Conservation (phyloP, 2,797 vertebrate genomes). For the Gymnothorax javanicus region DNA sequence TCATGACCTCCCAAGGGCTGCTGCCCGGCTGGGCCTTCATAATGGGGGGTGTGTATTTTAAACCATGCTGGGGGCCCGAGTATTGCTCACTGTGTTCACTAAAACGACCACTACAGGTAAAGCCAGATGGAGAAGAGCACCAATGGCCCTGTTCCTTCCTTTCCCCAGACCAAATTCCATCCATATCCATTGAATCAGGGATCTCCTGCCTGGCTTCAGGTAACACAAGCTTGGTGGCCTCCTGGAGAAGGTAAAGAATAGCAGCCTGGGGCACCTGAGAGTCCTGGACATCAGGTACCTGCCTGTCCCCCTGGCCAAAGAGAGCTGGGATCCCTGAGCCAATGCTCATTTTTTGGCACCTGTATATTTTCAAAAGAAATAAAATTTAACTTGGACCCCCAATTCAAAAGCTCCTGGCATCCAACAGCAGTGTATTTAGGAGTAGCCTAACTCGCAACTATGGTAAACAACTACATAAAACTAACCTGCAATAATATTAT, state of each 20-base stretch:
- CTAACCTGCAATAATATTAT: background rate
- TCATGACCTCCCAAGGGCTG: conserved; percentile 71
- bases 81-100: conserved; percentile 34
- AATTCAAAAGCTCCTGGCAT: background rate
- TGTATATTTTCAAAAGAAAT: background rate
- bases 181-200: conserved; percentile 32
- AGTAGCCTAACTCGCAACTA: background rate
- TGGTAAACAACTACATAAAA: background rate
- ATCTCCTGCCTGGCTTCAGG: conserved; percentile 46
- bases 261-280: conserved; percentile 55
- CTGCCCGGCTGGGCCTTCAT: conserved; percentile 40
- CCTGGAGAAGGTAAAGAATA: conserved; percentile 73
- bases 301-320: conserved; percentile 44
- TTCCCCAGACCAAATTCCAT: background rate
- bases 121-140: background rate
- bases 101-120: conserved; percentile 25
- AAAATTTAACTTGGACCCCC: background rate
- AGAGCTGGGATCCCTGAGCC: conserved; percentile 40
- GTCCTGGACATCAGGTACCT: conserved; percentile 46
- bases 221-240: conserved; percentile 69
- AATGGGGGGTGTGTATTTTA: conserved; percentile 29
- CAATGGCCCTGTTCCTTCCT: conserved; percentile 18
- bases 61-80: conserved; percentile 28
- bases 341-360: conserved; percentile 58
- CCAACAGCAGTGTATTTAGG: background rate